Evolutionary conservation across 2,797 vertebrate species (phyloP), one percentile per base, ranked within the genome.

Genomic region (Catharus ustulatus): DNA sequence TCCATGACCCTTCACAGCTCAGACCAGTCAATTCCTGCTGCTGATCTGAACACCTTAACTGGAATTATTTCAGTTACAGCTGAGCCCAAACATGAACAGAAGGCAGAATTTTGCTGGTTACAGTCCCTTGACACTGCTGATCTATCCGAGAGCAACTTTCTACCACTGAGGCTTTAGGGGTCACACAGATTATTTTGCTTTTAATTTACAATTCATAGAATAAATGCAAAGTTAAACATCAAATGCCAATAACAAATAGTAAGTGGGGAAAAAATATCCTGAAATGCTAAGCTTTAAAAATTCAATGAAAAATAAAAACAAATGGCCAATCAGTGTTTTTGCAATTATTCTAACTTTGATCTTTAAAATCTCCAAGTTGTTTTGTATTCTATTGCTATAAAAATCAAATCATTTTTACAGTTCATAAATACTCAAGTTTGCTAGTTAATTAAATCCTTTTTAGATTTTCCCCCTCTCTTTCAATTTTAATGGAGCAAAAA

Each of bases 301-400:
- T 16, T 36, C 63, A 85, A 73, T 74, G 79, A 61, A 91, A 90
- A 83, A 87, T 57, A 94, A 48, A 91, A 93, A 89, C 81, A 90
- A 77, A 85, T 52, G 92, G 36, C 11, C 77, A 68, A 68, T 72
- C 54, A 54, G 43, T 77, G 52, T 15, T 87, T 93, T 63, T 57
- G 69, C 51, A 90, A 79, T 93, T 93, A 90, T 88, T 94, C 63
- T 90, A 90, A 93, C 87, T 95, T 96, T 66, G 72, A 90, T 66
- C 94, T 95, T 96, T 86, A 90, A 94, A 93, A 96, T 84, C 80
- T 88, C 51, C 63, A 79, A 63, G 51, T 68, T 91, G 57, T 79
- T 77, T 69, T 93, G 66, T 55, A 86, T 66, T 52, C 51, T 81
- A 86, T 52, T 91, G 57, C 40, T 58, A 81, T 14, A 3, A 51